phyloP scores from a whole-genome alignment of 2,797 vertebrate genomes.

The Artibeus lituratus region DNA sequence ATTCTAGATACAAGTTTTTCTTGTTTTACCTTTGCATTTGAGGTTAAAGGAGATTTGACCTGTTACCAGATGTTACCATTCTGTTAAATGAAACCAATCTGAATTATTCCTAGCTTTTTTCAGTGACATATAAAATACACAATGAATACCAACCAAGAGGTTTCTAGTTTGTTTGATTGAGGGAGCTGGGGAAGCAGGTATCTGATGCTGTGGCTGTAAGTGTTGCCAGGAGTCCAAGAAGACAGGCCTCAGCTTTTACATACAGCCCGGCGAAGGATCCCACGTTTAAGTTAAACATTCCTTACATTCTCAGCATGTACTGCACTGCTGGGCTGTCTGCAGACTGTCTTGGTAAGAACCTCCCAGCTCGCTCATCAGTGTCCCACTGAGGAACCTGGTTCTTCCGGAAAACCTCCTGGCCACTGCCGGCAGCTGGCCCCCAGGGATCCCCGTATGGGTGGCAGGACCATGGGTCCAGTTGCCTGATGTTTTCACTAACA shows the following conservation, averaged over 20 bases:
- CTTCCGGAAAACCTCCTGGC: not conserved
- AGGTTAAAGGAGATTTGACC: not conserved
- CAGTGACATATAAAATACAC: not conserved
- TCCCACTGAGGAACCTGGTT: not conserved
- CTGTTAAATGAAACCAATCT: slow-evolving; percentile 18
- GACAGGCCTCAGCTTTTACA: not conserved
- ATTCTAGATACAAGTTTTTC: not conserved
- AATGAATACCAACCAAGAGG: not conserved
- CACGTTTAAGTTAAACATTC: slow-evolving; percentile 29
- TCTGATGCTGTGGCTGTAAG: not conserved
- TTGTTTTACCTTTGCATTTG: slow-evolving; percentile 9
- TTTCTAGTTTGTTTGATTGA: not conserved
- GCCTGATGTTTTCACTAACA: not conserved
- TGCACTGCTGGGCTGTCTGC: slow-evolving; percentile 21
- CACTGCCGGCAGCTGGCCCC: not conserved
- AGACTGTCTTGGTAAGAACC: not conserved
- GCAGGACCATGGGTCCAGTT: not conserved
- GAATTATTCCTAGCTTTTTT: not conserved
- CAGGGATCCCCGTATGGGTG: not conserved
- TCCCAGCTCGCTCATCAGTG: not conserved
- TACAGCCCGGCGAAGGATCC: slow-evolving; percentile 8
- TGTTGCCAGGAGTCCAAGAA: not conserved
- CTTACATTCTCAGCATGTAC: slow-evolving; percentile 35
- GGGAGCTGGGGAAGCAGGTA: not conserved
- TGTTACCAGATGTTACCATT: not conserved